These are phyloP conservation scores for Orycteropus afer DNA, from an alignment of 2,113 vertebrate genomes.

Conservation along the genomic window DNA sequence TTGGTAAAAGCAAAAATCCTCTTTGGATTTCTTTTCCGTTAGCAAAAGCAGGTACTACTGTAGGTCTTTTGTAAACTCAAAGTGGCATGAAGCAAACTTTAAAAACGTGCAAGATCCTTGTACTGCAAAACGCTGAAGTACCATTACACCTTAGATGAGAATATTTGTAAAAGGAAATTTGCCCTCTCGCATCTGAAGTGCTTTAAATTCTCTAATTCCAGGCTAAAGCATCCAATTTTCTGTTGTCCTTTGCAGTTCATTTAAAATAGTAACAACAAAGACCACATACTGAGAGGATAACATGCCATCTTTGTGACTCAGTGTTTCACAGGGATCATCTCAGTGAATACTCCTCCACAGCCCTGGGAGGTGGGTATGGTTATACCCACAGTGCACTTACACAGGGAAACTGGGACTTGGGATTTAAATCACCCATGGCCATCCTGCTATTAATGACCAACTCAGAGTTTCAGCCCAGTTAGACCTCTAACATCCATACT, in stretches of 20 bases:
- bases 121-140: background rate
- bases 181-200: background rate
- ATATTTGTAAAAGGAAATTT: constrained; percentile 21
- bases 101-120: too few relatives aligned
- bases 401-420: background rate
- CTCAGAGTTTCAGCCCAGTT: background rate
- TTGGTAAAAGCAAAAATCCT: too few relatives aligned
- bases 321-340: background rate
- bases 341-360: background rate
- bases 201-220: background rate
- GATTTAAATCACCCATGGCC: background rate
- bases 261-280: background rate
- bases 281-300: background rate
- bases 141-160: background rate
- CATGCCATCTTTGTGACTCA: fast-evolving
- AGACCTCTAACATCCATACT: background rate
- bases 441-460: background rate
- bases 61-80: too few relatives aligned
- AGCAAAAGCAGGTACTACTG: too few relatives aligned
- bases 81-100: too few relatives aligned
- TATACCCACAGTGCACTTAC: background rate
- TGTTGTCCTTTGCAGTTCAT: background rate
- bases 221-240: background rate
- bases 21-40: too few relatives aligned
- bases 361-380: background rate